These are phyloP conservation scores for Exaiptasia diaphana DNA, from an alignment of 64 coral and sea anemone species.

Conservation along the genomic window DNA sequence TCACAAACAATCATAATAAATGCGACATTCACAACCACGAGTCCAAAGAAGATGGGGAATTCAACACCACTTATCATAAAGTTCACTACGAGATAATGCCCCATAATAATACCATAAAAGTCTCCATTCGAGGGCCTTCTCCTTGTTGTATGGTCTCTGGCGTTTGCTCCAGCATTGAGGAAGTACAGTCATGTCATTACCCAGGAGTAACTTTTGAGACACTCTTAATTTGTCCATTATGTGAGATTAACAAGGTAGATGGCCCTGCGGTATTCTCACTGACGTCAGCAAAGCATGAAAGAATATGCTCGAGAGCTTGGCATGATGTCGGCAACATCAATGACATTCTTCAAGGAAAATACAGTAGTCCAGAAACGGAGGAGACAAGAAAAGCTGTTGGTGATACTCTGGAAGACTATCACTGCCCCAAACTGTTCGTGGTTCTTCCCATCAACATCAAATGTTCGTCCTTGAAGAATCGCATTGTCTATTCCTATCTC, in stretches of 20 bases:
- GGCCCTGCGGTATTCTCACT: slow-evolving; percentile 29
- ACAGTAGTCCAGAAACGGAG: neutral
- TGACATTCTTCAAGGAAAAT: slow-evolving; percentile 32
- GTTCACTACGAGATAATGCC: slow-evolving; percentile 61
- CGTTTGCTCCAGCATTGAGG: slow-evolving; percentile 46
- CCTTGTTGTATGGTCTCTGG: slow-evolving; percentile 67
- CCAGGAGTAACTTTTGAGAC: slow-evolving; percentile 53
- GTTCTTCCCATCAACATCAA: slow-evolving; percentile 51
- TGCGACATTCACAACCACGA: slow-evolving; percentile 9
- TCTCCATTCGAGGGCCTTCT: slow-evolving; percentile 34
- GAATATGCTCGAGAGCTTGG: slow-evolving; percentile 37
- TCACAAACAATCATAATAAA: slow-evolving; percentile 22
- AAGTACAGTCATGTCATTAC: slow-evolving; percentile 39
- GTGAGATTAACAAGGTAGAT: slow-evolving; percentile 30
- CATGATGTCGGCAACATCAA: slow-evolving; percentile 37
- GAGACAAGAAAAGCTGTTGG: neutral
- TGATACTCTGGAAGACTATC: slow-evolving; percentile 36
- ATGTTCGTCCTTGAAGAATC: slow-evolving; percentile 48
- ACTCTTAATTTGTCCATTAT: slow-evolving; percentile 43
- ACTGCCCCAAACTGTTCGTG: slow-evolving; percentile 57
- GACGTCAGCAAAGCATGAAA: neutral
- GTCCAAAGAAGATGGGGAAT: neutral
- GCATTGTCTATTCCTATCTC: slow-evolving; percentile 47
- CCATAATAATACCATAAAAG: slow-evolving; percentile 40
- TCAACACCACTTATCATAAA: slow-evolving; percentile 36